Evolutionary conservation across 2,113 vertebrate genomes (phyloP).

Genomic region (Prietella phreatophila): DNA sequence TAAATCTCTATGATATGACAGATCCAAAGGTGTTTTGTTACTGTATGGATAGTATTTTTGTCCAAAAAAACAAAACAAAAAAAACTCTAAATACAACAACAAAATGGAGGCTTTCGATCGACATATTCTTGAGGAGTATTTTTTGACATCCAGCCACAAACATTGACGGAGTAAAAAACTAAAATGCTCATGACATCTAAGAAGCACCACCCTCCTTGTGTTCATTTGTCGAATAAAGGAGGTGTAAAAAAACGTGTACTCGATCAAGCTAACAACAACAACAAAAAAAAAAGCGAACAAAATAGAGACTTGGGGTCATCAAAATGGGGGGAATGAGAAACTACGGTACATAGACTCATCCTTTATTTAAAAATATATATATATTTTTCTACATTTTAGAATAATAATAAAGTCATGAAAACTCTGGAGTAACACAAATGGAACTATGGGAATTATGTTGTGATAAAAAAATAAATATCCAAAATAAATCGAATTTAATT

Average conservation of each 20-base stretch:
- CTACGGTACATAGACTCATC: too few species aligned
- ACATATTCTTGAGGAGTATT: slow-evolving; percentile 45
- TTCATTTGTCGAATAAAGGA: neutral
- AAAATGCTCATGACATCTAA: neutral
- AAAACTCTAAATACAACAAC: neutral
- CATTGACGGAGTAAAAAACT: neutral
- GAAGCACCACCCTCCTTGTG: neutral
- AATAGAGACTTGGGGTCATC: neutral
- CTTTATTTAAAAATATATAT: too few species aligned
- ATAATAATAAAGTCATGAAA: too few species aligned
- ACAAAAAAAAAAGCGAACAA: slow-evolving; percentile 1
- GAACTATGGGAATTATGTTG: too few species aligned
- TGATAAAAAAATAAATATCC: too few species aligned
- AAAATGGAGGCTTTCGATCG: slow-evolving; percentile 52
- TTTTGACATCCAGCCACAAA: slow-evolving; percentile 41
- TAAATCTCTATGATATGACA: slow-evolving; percentile 58
- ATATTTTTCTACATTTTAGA: too few species aligned
- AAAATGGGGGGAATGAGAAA: too few species aligned
- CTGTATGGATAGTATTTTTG: neutral
- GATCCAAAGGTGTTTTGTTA: slow-evolving; percentile 59
- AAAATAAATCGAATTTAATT: too few species aligned
- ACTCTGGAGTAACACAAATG: too few species aligned
- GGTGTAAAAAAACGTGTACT: too few species aligned
- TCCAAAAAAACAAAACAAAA: neutral
- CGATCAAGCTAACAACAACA: too few species aligned